These are phyloP conservation scores for Sciurus niger DNA, from an alignment of 2,113 vertebrate genomes.

Conservation along the genomic window DNA sequence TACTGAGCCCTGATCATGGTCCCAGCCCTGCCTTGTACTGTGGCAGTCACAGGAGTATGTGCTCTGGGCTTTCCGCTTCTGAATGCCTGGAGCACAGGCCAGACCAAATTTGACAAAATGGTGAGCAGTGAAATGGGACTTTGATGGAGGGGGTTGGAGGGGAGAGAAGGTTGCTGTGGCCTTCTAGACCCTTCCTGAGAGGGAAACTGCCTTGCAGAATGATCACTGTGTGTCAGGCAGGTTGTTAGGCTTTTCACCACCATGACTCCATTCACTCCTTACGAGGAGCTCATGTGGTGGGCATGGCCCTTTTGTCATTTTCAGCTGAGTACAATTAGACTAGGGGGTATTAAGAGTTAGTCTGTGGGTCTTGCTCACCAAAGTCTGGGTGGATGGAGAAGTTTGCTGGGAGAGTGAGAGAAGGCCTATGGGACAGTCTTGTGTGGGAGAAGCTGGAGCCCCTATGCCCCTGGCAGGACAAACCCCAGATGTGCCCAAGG, in stretches of 20 bases:
- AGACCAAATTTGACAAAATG: neutral
- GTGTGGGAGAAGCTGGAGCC: no score
- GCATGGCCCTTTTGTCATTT: neutral
- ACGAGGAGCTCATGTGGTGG: no score
- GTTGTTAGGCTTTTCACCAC: neutral
- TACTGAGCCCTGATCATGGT: neutral
- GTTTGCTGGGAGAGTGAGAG: neutral
- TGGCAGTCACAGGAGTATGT: neutral
- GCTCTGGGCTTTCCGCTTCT: neutral
- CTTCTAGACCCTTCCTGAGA: neutral
- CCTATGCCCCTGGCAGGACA: neutral
- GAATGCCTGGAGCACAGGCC: neutral
- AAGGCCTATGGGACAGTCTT: neutral
- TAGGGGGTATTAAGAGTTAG: neutral
- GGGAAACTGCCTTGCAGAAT: neutral
- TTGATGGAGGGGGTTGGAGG: neutral
- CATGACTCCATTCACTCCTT: neutral
- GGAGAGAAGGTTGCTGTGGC: neutral
- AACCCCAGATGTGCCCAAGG: neutral
- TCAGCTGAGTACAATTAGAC: no score
- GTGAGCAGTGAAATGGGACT: neutral
- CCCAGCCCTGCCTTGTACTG: neutral
- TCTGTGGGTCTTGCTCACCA: neutral
- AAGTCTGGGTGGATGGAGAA: neutral
- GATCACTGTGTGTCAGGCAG: neutral